phyloP scores from a whole-genome alignment of 1,140 invertebrate genomes.

The Lamellibrachia luymesi region DNA sequence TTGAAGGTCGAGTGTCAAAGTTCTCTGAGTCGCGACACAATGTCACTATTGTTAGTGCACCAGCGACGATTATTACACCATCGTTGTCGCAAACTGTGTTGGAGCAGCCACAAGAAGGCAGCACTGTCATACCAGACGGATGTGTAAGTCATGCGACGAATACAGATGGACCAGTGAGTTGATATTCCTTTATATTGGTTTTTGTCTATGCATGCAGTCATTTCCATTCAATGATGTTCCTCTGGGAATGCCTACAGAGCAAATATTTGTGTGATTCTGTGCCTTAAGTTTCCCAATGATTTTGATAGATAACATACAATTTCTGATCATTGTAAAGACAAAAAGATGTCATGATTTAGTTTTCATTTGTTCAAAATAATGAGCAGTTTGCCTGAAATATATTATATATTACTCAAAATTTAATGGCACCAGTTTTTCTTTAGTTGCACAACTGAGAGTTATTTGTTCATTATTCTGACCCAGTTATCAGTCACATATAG shows the following conservation, averaged over 20 bases:
- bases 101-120: neutral
- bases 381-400: neutral
- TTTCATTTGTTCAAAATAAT: neutral
- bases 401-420: neutral
- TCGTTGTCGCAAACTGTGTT: neutral
- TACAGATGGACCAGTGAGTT: slow-evolving; percentile 7
- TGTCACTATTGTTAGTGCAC: neutral
- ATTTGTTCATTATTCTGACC: neutral
- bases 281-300: neutral
- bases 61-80: neutral
- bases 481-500: neutral
- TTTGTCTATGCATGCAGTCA: neutral
- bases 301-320: neutral
- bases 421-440: neutral
- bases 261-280: neutral
- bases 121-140: neutral
- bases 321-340: neutral
- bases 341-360: neutral
- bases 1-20: neutral
- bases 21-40: neutral
- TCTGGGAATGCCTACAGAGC: neutral
- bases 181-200: neutral
- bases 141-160: slow-evolving; percentile 8
- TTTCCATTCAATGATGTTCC: neutral
- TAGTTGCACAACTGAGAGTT: neutral